Base-by-base conservation (phyloP, 2,888 invertebrate genomes). In the Fragum fragum region DNA sequence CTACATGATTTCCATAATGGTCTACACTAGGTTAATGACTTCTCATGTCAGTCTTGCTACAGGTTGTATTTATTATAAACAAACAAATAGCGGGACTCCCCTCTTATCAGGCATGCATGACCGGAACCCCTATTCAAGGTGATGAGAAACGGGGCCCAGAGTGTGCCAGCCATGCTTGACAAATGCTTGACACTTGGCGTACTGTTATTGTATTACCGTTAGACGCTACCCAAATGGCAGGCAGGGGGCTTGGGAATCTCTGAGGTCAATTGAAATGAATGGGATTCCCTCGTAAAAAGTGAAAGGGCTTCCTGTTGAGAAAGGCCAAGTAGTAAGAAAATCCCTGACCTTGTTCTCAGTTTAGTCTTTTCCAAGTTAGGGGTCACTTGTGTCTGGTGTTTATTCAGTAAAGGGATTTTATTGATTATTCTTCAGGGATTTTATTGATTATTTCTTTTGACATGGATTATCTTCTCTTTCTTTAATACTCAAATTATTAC, bases 171-270 rank as follows among this genome's bases (percentile, higher is more conserved):
- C 28, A 63, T 42, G 68, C 68, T 26, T 68, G 68, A 68, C 68
- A 68, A 68, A 42, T 68, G 68, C 28, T 68, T 68, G 68, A 68
- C 68, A 68, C 68, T 68, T 28, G 26, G 68, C 68, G 68, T 68
- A 47, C 63, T 36, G 63, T 63, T 63, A 63, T 63, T 63, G 63
- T 63, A 63, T 63, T 63, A 63, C 63, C 63, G 63, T 63, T 63
- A 63, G 63, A 63, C 63, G 63, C 63, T 63, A 28, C 63, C 63
- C 6, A 57, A 63, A 63, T 63, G 63, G 18, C 63, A 63, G 63
- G 32, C 63, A 63, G 63, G 63, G 32, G 63, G 16, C 16, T 29
- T 28, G 63, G 23, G 32, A 63, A 9, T 36, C 47, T 18, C 28
- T 63, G 7, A 63, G 63, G 63, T 63, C 63, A 63, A 32, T 14